Conservation (phyloP, 2,888 invertebrate species). For the Cosmia trapezina region DNA sequence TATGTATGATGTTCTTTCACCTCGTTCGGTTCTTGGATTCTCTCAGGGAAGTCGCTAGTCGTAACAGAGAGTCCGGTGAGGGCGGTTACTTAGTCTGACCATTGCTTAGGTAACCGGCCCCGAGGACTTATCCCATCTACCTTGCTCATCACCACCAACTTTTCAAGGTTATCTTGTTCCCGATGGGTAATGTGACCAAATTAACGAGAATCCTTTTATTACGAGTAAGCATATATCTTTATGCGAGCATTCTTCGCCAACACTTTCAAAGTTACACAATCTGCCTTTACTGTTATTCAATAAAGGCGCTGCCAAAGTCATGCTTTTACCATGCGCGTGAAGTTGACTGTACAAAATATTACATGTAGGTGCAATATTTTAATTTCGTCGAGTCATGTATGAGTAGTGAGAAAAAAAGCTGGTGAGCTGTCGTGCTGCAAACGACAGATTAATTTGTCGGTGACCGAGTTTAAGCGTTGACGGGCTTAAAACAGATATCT, state of each 20-base stretch:
- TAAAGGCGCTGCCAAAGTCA: neutral
- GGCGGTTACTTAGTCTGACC: neutral
- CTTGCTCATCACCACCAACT: no score
- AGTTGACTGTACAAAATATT: neutral
- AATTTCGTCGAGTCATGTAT: conserved; percentile 25
- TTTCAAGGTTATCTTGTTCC: neutral
- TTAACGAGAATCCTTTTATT: neutral
- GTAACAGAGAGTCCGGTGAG: no score
- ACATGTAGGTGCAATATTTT: conserved; percentile 12
- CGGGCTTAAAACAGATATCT: no score
- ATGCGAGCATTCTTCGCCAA: neutral
- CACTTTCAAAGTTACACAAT: neutral
- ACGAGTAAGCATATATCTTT: no score
- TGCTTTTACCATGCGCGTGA: neutral
- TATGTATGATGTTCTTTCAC: neutral
- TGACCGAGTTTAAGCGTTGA: conserved; percentile 33
- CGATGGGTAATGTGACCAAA: neutral
- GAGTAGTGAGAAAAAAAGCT: conserved; percentile 14
- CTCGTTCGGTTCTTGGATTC: neutral
- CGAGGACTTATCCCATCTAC: no score
- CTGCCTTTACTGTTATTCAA: neutral
- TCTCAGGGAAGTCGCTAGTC: no score
- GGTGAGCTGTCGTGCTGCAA: conserved; percentile 35
- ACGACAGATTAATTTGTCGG: conserved; percentile 58
- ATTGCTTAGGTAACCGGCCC: neutral